Evolutionary conservation across 2,797 vertebrate genomes (phyloP), one percentile per base, ranked within the genome.

Genomic region (Chelmon rostratus): DNA sequence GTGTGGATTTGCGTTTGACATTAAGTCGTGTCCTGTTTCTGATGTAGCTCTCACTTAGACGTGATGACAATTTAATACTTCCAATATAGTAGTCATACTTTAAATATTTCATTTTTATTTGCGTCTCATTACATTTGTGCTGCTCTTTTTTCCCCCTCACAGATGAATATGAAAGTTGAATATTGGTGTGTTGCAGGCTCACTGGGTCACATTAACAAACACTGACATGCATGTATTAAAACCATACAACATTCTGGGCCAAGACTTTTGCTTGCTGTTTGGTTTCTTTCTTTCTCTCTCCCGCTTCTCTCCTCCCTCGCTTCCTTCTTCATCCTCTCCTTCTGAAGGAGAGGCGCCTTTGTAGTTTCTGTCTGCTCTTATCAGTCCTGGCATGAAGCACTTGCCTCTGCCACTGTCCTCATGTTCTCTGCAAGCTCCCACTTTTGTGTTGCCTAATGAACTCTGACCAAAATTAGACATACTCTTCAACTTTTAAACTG

Each of bases 401-500:
- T 96, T 90, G 95, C 93, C 89, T 95, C 93, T 94, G 93, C 94
- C 91, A 94, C 93, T 94, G 94, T 95, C 94, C 92, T 94, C 92
- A 88, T 95, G 95, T 95, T 94, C 93, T 91, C 93, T 88, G 89
- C 88, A 89, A 94, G 91, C 92, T 93, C 89, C 90, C 90, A 94
- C 93, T 95, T 95, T 96, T 95, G 95, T 95, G 93, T 89, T 92
- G 89, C 83, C 92, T 95, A 95, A 95, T 94, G 94, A 95, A 95
- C 94, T 96, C 94, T 95, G 95, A 96, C 95, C 95, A 93, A 95
- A 95, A 96, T 95, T 95, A 96, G 95, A 95, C 94, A 95, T 95
- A 94, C 94, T 95, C 93, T 95, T 95, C 94, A 95, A 94, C 92
- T 94, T 95, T 94, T 93, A 93, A 94, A 95, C 93, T 92, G 88